phyloP scores from a whole-genome alignment of 2,113 vertebrate genomes.

The Engystomops pustulosus region DNA sequence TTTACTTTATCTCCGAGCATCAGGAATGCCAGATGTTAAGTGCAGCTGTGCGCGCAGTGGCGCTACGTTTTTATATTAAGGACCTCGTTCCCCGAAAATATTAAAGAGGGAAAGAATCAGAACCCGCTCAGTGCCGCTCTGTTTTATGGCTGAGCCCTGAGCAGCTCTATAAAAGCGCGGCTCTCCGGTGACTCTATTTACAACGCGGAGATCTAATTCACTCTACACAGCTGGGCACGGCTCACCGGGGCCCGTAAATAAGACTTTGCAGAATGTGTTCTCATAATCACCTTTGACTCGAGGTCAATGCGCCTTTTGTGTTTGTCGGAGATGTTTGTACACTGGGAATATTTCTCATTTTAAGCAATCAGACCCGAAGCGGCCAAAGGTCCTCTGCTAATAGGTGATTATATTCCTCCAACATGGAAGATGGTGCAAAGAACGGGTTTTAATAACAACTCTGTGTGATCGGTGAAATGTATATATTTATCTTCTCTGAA shows the following conservation, averaged over 20 bases:
- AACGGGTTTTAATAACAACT: background rate
- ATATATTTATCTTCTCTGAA: background rate
- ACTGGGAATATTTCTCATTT: constrained; percentile 4
- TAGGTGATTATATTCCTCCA: constrained; percentile 7
- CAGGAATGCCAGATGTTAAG: constrained; percentile 51
- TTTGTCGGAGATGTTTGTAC: background rate
- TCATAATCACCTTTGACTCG: constrained; percentile 21
- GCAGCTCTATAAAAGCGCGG: constrained; percentile 32
- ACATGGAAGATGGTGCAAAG: background rate
- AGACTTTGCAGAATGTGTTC: constrained; percentile 14
- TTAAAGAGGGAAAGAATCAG: constrained; percentile 31
- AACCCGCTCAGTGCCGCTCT: constrained; percentile 14
- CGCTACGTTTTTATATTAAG: constrained; percentile 28
- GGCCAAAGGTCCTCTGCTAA: constrained; percentile 1
- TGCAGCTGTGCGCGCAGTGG: constrained; percentile 25
- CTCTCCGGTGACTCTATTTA: constrained; percentile 20
- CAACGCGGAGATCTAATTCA: constrained; percentile 2
- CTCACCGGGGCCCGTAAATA: constrained; percentile 1
- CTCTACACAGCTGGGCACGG: constrained; percentile 22
- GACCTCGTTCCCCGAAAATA: constrained; percentile 52
- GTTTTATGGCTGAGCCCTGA: constrained; percentile 4
- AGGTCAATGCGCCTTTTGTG: background rate
- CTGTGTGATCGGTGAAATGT: background rate
- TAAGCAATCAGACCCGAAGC: background rate
- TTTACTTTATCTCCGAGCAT: constrained; percentile 32